phyloP scores from a whole-genome alignment of 2,113 vertebrate species.

The Tricholaema leucomelas region DNA sequence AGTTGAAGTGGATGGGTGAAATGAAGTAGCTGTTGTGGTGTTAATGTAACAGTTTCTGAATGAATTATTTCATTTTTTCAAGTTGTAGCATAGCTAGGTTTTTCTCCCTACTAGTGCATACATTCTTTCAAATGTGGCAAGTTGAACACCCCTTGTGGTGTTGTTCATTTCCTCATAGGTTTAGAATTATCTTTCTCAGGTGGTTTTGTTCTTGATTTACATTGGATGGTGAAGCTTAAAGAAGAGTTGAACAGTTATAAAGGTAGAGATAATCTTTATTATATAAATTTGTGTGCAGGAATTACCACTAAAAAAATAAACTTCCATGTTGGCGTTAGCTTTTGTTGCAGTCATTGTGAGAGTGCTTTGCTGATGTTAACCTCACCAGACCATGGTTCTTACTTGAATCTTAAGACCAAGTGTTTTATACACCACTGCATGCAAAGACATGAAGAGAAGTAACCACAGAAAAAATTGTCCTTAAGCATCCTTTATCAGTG shows the following conservation, averaged over 20 bases:
- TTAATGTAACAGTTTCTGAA: background rate
- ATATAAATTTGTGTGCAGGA: constrained; percentile 21
- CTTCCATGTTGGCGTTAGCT: constrained; percentile 54
- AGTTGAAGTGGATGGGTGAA: background rate
- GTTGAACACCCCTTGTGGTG: background rate
- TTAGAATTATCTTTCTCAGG: constrained; percentile 44
- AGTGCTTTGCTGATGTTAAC: constrained; percentile 61
- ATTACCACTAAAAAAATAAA: constrained; percentile 72
- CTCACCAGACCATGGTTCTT: constrained; percentile 5
- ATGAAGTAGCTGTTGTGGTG: background rate
- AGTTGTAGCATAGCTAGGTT: background rate
- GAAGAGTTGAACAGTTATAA: background rate
- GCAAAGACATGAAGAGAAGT: background rate
- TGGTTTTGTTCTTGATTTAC: constrained; percentile 12
- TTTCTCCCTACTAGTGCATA: background rate
- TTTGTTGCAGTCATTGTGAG: constrained; percentile 28
- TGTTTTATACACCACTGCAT: background rate
- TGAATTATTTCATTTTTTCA: background rate
- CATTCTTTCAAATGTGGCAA: background rate
- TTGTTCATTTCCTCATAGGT: background rate
- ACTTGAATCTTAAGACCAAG: background rate
- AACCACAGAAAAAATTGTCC: background rate
- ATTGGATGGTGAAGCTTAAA: background rate
- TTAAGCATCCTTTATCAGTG: background rate
- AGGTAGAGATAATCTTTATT: background rate